Conservation (phyloP, 2,888 invertebrate genomes). For the Ceriagrion tenellum region DNA sequence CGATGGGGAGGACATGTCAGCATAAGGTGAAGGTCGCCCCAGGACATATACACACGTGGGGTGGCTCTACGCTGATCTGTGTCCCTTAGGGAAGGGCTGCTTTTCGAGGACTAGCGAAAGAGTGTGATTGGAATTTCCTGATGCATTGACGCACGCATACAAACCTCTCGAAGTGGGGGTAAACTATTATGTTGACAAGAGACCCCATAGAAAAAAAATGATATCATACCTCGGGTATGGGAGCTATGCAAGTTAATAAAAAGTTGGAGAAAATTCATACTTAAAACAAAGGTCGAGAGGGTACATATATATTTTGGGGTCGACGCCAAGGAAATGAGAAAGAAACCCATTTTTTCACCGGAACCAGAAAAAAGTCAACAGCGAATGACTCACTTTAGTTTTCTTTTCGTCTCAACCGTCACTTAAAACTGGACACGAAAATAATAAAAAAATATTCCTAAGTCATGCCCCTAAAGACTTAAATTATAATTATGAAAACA, state of each 20-base stretch:
- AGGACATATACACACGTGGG: not conserved
- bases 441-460: not conserved
- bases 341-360: not conserved
- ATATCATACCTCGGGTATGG: not conserved
- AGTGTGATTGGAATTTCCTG: not conserved
- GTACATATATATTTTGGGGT: no score
- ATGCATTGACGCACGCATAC: not conserved
- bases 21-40: constrained; percentile 20
- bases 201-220: not conserved
- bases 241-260: constrained; percentile 27
- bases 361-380: not conserved
- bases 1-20: not conserved
- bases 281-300: not conserved
- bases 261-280: not conserved
- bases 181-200: not conserved
- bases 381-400: not conserved
- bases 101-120: not conserved
- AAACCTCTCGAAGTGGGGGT: not conserved
- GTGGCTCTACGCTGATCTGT: no score
- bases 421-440: not conserved
- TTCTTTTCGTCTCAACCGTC: not conserved
- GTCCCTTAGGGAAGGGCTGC: not conserved
- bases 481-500: not conserved
- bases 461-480: no score
- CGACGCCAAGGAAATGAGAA: not conserved